These are phyloP conservation scores for Biston betularia DNA, from an alignment of 2,888 invertebrate species.

Conservation along the genomic window DNA sequence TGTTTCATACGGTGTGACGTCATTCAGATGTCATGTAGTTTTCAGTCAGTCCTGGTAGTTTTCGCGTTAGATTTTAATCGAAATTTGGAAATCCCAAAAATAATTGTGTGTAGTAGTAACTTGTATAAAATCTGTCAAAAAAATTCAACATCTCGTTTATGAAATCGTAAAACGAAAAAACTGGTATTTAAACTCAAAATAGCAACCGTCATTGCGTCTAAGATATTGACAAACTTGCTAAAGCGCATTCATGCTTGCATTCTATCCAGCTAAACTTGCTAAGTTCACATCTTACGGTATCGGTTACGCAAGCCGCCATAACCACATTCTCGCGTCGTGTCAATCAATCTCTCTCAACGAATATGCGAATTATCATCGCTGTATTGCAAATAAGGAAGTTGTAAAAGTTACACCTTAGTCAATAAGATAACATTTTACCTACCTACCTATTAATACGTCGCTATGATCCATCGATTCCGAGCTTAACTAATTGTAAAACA, in stretches of 20 bases:
- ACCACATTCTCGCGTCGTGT: conserved; percentile 47
- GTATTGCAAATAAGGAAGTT: conserved; percentile 32
- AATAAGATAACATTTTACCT: conserved; percentile 8
- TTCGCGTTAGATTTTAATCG: too few species aligned
- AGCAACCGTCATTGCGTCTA: too few species aligned
- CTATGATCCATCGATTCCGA: conserved; percentile 3
- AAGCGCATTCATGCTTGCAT: conserved; percentile 8
- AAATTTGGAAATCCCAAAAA: too few species aligned
- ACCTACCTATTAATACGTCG: conserved; percentile 6
- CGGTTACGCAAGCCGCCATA: conserved; percentile 49
- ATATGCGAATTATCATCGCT: conserved; percentile 39
- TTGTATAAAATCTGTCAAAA: too few species aligned
- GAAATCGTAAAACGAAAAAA: background rate
- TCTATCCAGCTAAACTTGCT: conserved; percentile 14
- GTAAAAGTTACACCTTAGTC: conserved; percentile 21
- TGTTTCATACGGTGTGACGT: too few species aligned
- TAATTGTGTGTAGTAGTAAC: too few species aligned
- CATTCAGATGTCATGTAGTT: too few species aligned
- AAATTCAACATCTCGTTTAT: too few species aligned
- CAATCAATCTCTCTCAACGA: conserved; percentile 47
- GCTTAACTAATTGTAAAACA: conserved; percentile 1
- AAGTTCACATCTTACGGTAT: conserved; percentile 32
- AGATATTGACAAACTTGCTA: background rate
- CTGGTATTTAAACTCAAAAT: background rate
- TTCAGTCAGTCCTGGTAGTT: too few species aligned